Evolutionary conservation across 2,888 invertebrate genomes (phyloP).

Genomic region (Keiferia lycopersicella): DNA sequence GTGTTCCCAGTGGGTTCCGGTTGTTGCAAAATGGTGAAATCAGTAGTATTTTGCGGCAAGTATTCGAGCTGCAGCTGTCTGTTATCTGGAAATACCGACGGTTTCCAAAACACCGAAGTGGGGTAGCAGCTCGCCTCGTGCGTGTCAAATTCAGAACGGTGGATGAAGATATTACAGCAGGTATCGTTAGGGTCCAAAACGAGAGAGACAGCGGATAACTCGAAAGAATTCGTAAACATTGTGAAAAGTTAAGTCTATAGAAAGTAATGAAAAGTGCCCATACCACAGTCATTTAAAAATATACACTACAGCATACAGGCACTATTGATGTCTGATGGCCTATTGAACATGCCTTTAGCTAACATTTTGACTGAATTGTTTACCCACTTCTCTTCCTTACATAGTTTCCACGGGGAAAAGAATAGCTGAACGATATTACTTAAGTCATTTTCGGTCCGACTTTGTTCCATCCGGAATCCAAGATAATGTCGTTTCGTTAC

Average conservation of each 20-base stretch:
- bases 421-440: no score
- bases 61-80: constrained; percentile 10
- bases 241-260: neutral
- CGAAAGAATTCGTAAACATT: neutral
- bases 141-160: constrained; percentile 15
- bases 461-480: no score
- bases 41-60: constrained; percentile 1
- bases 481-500: no score
- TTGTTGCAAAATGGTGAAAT: constrained; percentile 50
- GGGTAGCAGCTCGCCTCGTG: neutral
- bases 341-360: no score
- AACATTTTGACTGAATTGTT: no score
- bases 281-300: no score
- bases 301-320: no score
- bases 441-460: no score
- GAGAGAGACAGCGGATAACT: neutral
- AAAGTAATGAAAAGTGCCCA: no score
- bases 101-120: constrained; percentile 5
- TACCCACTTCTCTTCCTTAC: no score
- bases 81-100: constrained; percentile 15
- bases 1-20: constrained; percentile 56
- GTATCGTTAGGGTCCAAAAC: neutral
- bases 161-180: constrained; percentile 22
- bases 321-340: no score
- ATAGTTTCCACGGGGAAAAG: no score